A percentile compares a stretch with the other conserved stretches of the same genome.
Conservation (phyloP, 2,113 vertebrate genomes). For the Siniperca knerii region DNA sequence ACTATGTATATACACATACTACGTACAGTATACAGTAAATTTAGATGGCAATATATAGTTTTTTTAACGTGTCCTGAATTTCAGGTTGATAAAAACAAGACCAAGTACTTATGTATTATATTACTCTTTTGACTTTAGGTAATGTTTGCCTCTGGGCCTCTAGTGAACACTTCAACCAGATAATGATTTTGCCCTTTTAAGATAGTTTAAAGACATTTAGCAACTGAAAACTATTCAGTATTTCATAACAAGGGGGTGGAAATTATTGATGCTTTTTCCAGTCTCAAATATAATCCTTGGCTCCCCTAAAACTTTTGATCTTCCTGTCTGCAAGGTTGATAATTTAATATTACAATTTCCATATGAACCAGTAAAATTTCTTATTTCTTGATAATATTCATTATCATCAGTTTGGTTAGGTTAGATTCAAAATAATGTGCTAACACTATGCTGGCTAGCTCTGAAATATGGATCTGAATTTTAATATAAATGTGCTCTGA, state of each 20-base stretch:
- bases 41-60: background rate
- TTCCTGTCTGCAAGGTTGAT: background rate
- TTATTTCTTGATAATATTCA: no score
- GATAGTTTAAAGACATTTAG: background rate
- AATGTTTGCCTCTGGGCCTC: background rate
- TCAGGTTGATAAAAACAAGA: background rate
- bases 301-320: background rate
- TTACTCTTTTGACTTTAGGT: background rate
- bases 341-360: background rate
- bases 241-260: no score
- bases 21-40: background rate
- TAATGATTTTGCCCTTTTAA: background rate
- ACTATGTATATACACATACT: no score
- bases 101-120: no score
- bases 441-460: no score
- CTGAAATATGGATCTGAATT: no score
- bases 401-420: no score
- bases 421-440: no score
- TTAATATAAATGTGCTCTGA: no score
- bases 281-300: no score
- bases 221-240: no score
- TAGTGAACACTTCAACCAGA: background rate
- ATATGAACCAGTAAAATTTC: background rate
- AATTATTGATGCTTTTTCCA: no score
- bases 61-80: background rate